These are phyloP conservation scores for Pecten maximus DNA, from an alignment of 2,888 invertebrate species.

Conservation along the genomic window DNA sequence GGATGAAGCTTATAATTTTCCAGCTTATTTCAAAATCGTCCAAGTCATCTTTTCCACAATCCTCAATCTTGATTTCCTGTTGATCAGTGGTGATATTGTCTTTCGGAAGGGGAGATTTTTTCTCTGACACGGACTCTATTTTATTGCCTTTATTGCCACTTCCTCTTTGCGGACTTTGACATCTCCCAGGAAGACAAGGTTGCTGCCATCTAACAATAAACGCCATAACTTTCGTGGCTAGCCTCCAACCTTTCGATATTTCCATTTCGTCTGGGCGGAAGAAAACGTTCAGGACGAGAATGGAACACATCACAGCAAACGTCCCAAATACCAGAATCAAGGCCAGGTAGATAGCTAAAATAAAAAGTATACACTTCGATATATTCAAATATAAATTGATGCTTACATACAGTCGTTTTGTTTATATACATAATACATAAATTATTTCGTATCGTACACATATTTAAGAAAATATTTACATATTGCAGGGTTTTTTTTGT, in stretches of 20 bases:
- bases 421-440: too few species aligned
- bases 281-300: slow-evolving; percentile 47
- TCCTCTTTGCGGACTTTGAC: background rate
- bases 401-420: too few species aligned
- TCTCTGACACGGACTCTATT: background rate
- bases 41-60: background rate
- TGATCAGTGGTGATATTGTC: background rate
- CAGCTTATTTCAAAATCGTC: background rate
- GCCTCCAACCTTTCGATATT: slow-evolving; percentile 33
- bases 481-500: background rate
- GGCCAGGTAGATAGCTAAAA: slow-evolving; percentile 54
- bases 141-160: background rate
- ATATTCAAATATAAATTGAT: too few species aligned
- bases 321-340: slow-evolving; percentile 48
- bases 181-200: background rate
- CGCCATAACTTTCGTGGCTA: background rate
- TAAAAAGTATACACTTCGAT: too few species aligned
- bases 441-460: too few species aligned
- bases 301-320: slow-evolving; percentile 47
- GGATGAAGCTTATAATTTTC: background rate
- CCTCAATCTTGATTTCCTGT: background rate
- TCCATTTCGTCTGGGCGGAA: slow-evolving; percentile 43
- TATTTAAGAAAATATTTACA: background rate
- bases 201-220: background rate
- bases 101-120: background rate